phyloP scores from a whole-genome alignment of 2,113 vertebrate species.

The Cygnus atratus region DNA sequence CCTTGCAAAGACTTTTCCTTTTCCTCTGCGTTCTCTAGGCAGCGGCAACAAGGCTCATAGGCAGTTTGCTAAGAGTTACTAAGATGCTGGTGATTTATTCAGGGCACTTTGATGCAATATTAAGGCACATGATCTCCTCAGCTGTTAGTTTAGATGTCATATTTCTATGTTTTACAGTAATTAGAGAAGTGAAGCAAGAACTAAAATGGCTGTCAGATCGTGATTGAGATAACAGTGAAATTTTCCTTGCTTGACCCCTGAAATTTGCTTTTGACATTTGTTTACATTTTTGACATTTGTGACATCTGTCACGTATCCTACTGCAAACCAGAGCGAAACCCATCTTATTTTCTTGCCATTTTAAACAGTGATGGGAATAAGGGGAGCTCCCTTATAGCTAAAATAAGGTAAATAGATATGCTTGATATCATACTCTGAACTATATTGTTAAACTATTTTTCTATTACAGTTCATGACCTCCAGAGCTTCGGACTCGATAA shows the following conservation, averaged over 20 bases:
- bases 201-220: background rate
- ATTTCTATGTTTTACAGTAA: background rate
- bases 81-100: background rate
- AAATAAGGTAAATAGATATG: background rate
- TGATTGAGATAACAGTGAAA: background rate
- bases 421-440: background rate
- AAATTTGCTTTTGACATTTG: background rate
- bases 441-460: conserved; percentile 41
- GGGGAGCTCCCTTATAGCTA: background rate
- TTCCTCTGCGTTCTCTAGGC: background rate
- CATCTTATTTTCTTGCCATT: background rate
- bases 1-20: background rate
- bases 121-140: background rate
- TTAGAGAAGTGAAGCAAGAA: background rate
- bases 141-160: background rate
- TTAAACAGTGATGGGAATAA: background rate
- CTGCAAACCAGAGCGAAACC: background rate
- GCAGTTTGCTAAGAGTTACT: background rate
- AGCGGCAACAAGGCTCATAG: background rate
- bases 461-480: conserved; percentile 91
- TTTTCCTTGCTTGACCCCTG: background rate
- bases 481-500: conserved; percentile 98
- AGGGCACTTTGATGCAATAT: background rate
- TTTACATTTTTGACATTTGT: no score
- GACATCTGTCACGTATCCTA: background rate